These are phyloP conservation scores for Diadema setosum DNA, from an alignment of 35 echinoderm and acorn worm genomes.

Conservation along the genomic window DNA sequence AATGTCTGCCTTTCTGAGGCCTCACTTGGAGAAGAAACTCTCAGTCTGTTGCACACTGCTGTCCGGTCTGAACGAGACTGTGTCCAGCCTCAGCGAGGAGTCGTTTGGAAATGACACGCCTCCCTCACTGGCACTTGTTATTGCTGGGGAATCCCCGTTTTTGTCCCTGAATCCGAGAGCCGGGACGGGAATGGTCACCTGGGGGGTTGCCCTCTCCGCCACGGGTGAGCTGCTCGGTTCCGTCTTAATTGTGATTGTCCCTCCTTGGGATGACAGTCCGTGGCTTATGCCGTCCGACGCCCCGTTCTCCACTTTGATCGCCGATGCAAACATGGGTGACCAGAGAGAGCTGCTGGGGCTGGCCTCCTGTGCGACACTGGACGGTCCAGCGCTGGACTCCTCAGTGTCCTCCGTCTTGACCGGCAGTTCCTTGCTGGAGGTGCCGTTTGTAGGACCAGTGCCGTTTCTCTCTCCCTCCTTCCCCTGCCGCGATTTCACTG, in stretches of 20 bases:
- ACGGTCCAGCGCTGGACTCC: background rate
- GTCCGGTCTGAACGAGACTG: background rate
- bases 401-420: background rate
- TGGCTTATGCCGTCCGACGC: too few species aligned
- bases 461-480: background rate
- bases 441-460: background rate
- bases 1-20: background rate
- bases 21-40: background rate
- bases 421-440: background rate
- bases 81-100: background rate
- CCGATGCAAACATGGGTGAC: too few species aligned
- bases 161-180: too few species aligned
- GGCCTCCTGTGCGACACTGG: too few species aligned
- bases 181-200: too few species aligned
- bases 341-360: too few species aligned
- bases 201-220: too few species aligned
- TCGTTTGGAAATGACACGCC: background rate
- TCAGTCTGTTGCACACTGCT: background rate
- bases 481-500: background rate
- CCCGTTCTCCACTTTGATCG: too few species aligned
- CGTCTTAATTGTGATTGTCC: too few species aligned
- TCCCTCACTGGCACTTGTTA: background rate
- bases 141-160: background rate
- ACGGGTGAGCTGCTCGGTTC: too few species aligned
- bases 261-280: too few species aligned